Percentiles rank a stretch among this genome's conserved stretches.
Conservation (phyloP, 92 coral and sea anemone genomes). For the Epizoanthus scotinus region DNA sequence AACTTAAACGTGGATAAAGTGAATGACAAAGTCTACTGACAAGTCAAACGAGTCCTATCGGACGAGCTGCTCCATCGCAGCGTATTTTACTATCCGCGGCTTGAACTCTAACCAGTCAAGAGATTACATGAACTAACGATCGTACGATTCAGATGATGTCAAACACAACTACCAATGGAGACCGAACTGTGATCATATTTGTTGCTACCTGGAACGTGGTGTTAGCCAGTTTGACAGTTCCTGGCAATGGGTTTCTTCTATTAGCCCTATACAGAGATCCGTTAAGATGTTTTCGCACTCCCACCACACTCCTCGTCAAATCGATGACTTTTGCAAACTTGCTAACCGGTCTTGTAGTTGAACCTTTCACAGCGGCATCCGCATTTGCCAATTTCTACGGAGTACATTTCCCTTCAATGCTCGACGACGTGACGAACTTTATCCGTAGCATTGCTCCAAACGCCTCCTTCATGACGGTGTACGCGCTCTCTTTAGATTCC, state of each 20-base stretch:
- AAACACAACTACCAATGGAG: conserved; percentile 4
- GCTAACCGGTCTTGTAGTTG: conserved; percentile 42
- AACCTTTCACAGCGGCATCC: conserved; percentile 52
- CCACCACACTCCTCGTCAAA: conserved; percentile 54
- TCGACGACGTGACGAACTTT: conserved; percentile 32
- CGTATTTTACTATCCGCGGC: too few relatives aligned
- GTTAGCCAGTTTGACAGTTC: conserved; percentile 49
- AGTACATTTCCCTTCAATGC: background rate
- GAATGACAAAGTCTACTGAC: too few relatives aligned
- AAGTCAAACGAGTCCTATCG: too few relatives aligned
- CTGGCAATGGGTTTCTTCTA: conserved; percentile 59
- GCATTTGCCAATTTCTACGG: conserved; percentile 18
- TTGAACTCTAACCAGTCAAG: background rate
- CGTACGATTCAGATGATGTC: background rate
- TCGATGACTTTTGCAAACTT: conserved; percentile 70
- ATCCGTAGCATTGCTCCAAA: conserved; percentile 53
- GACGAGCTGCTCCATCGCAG: too few relatives aligned
- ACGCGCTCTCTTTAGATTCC: conserved; percentile 58
- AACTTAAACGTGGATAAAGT: too few relatives aligned
- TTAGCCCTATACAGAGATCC: conserved; percentile 48
- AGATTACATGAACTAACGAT: background rate
- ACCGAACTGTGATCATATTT: background rate
- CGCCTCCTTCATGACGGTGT: conserved; percentile 60
- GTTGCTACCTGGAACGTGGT: conserved; percentile 28
- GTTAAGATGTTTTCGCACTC: conserved; percentile 49